Evolutionary conservation across 2,113 vertebrate genomes (phyloP).

Genomic region (Motacilla tschutschensis): DNA sequence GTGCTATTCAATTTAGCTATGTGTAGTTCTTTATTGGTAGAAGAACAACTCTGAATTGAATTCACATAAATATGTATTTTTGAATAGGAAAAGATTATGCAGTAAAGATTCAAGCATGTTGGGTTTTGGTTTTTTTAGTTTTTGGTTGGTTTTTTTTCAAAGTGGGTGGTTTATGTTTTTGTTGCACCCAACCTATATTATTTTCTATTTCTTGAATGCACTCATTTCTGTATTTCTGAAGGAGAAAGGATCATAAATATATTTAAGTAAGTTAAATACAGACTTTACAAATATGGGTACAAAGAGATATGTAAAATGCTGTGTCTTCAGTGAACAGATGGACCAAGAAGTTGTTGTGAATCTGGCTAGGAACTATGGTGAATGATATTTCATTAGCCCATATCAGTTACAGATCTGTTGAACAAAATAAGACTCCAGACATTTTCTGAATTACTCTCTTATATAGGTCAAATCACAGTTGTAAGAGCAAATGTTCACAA

Average conservation of each 20-base stretch:
- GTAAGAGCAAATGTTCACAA: constrained; percentile 60
- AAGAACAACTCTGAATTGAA: background rate
- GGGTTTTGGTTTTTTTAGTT: background rate
- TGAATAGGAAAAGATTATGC: background rate
- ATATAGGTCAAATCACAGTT: constrained; percentile 62
- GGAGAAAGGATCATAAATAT: constrained; percentile 27
- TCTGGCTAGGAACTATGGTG: constrained; percentile 59
- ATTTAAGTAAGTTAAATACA: constrained; percentile 43
- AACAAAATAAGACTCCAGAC: constrained; percentile 60
- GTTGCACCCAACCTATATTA: background rate
- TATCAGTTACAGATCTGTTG: constrained; percentile 61
- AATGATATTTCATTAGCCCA: constrained; percentile 62
- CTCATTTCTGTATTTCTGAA: background rate
- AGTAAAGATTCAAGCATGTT: background rate
- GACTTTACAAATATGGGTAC: constrained; percentile 51
- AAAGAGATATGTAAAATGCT: constrained; percentile 61
- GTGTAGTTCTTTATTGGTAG: constrained; percentile 2
- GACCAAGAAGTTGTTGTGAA: constrained; percentile 64
- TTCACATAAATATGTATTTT: constrained; percentile 22
- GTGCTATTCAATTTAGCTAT: constrained; percentile 10
- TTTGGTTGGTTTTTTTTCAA: background rate
- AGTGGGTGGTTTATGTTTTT: background rate
- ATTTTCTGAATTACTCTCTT: constrained; percentile 57
- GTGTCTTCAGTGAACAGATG: constrained; percentile 63
- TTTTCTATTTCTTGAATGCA: background rate